Conservation (phyloP, 2,797 vertebrate species). For the Neopelma chrysocephalum region DNA sequence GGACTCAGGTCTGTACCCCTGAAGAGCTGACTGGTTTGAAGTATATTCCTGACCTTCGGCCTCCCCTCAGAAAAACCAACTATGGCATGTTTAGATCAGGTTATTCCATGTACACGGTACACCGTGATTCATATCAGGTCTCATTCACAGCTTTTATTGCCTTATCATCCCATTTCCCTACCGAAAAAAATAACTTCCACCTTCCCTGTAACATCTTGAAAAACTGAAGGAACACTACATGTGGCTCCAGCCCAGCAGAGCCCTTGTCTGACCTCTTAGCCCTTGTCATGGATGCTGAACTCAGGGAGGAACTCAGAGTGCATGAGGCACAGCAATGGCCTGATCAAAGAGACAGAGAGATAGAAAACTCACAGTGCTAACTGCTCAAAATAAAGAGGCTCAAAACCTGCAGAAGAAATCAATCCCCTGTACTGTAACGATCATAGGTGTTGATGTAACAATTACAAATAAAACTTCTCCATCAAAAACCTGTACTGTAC, state of each 20-base stretch:
- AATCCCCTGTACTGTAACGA: neutral
- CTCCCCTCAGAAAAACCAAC: neutral
- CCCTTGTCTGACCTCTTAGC: neutral
- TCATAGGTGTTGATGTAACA: neutral
- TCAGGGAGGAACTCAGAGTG: accelerated
- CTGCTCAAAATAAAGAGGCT: neutral
- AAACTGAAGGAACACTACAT: neutral
- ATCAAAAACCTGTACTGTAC: neutral
- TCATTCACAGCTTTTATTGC: neutral
- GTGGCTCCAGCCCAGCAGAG: neutral
- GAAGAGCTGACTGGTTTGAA: too few species aligned
- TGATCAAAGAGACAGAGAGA: neutral
- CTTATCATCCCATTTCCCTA: neutral
- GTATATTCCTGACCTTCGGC: neutral
- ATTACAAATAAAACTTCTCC: neutral
- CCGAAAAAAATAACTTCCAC: neutral
- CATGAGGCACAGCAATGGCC: neutral
- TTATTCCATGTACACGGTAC: accelerated
- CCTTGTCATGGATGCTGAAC: neutral
- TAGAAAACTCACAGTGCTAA: neutral
- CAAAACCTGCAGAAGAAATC: neutral
- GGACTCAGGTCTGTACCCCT: neutral
- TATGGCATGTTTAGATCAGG: neutral
- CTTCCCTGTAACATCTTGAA: neutral
- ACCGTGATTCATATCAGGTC: accelerated